Evolutionary conservation across 53 echinoderm and acorn worm species (phyloP).

Genomic region (Holothuria scabra): DNA sequence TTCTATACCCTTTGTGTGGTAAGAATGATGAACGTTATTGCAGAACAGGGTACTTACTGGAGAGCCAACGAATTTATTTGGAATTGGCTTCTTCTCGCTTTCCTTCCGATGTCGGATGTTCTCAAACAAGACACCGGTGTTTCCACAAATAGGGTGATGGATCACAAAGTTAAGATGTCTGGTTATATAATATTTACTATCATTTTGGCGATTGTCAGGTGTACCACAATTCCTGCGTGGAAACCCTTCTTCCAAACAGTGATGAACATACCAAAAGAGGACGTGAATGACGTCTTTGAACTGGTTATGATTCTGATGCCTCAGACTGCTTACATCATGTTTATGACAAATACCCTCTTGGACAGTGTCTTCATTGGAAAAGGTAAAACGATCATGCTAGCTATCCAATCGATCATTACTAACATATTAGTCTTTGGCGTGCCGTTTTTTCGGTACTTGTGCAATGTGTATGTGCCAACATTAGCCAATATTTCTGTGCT

Average conservation of each 20-base stretch:
- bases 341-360: conserved; percentile 24
- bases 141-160: conserved; percentile 19
- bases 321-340: conserved; percentile 18
- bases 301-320: conserved; percentile 41
- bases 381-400: conserved; percentile 28
- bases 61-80: conserved; percentile 26
- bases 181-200: not conserved
- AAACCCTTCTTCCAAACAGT: conserved; percentile 39
- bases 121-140: conserved; percentile 23
- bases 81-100: conserved; percentile 9
- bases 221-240: conserved; percentile 26
- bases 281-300: conserved; percentile 5
- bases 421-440: conserved; percentile 22
- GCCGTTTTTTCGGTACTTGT: conserved; percentile 10
- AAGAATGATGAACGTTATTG: conserved; percentile 36
- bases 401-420: conserved; percentile 21
- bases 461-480: conserved; percentile 4
- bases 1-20: conserved; percentile 32
- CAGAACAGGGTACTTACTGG: conserved; percentile 21
- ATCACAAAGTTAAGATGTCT: conserved; percentile 30
- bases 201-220: conserved; percentile 10
- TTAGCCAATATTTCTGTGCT: conserved; percentile 16
- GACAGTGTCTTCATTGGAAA: conserved; percentile 35
- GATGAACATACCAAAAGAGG: conserved; percentile 10
- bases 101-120: conserved; percentile 3